These are phyloP conservation scores for Cynopterus sphinx DNA, from an alignment of 2,797 vertebrate species.

Conservation along the genomic window DNA sequence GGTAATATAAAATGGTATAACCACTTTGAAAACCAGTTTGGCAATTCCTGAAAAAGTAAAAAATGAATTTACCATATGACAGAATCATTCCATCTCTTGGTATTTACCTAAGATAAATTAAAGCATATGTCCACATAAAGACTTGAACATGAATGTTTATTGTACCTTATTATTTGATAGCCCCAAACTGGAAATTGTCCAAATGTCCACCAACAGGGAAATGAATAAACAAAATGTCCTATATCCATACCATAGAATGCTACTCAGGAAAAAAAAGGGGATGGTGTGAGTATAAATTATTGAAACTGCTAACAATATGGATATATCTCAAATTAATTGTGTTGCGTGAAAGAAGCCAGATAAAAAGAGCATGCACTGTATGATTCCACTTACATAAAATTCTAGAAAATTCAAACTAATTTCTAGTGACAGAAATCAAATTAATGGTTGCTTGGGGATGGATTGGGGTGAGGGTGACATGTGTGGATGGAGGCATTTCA, in stretches of 20 bases:
- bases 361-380: not conserved
- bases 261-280: not conserved
- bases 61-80: not conserved
- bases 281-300: not conserved
- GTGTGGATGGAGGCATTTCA: not conserved
- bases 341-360: not conserved
- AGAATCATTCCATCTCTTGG: not conserved
- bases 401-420: slow-evolving; percentile 38
- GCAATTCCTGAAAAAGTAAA: not conserved
- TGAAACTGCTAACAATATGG: not conserved
- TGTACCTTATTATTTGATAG: not conserved
- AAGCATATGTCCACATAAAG: not conserved
- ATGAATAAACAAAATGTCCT: not conserved
- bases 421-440: not conserved
- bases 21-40: not conserved
- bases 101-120: not conserved
- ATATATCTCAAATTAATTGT: not conserved
- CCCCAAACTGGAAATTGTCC: not conserved
- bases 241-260: not conserved
- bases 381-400: not conserved
- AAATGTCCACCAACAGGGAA: not conserved
- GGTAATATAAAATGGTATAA: not conserved
- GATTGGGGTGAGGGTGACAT: not conserved
- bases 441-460: not conserved
- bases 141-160: not conserved